Conservation (phyloP, 2,888 invertebrate genomes). For the Protonemura montana region DNA sequence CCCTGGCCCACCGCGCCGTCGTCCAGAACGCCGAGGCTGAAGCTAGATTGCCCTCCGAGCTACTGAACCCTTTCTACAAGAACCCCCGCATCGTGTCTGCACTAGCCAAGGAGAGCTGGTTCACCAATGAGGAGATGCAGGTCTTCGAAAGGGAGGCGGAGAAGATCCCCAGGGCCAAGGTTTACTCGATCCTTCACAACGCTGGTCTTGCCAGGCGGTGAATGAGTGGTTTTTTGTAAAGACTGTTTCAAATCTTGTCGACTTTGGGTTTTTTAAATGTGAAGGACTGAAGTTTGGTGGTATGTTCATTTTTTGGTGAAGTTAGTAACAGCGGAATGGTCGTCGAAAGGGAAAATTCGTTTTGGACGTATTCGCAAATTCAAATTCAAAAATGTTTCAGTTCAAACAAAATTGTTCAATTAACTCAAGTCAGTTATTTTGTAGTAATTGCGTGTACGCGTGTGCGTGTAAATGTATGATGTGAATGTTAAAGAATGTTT, state of each 20-base stretch:
- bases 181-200: slow-evolving; percentile 76
- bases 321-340: background rate
- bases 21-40: slow-evolving; percentile 76
- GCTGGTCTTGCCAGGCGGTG: slow-evolving; percentile 67
- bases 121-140: slow-evolving; percentile 78
- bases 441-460: background rate
- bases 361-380: background rate
- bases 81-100: slow-evolving; percentile 77
- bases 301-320: background rate
- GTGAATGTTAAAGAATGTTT: background rate
- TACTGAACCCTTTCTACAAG: slow-evolving; percentile 77
- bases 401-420: background rate
- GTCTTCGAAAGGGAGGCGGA: slow-evolving; percentile 82
- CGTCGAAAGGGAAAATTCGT: background rate
- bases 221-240: background rate
- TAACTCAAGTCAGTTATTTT: background rate
- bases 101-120: slow-evolving; percentile 81
- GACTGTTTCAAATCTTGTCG: background rate
- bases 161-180: slow-evolving; percentile 78
- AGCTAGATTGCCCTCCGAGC: slow-evolving; percentile 72
- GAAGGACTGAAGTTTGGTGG: background rate
- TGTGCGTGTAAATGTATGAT: background rate
- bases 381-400: background rate
- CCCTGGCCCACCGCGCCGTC: slow-evolving; percentile 73
- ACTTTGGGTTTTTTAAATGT: background rate